Evolutionary conservation across 1,140 invertebrate genomes (phyloP).

Genomic region (Pseudachorutes palmiensis): DNA sequence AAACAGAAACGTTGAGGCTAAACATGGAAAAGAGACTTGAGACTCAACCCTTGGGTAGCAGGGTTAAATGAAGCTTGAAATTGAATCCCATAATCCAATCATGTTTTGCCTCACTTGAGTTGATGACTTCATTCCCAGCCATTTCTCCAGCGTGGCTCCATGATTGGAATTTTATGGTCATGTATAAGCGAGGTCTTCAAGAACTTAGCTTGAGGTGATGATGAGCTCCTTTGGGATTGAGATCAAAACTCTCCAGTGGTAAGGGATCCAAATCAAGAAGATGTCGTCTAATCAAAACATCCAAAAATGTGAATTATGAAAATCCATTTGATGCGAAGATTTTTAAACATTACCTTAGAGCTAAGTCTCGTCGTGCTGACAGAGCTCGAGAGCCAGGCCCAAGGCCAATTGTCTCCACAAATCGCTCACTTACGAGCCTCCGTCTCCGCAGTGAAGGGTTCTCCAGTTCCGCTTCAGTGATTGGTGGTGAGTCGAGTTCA

Average conservation of each 20-base stretch:
- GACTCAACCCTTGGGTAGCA: background rate
- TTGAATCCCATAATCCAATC: slow-evolving; percentile 3
- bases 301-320: background rate
- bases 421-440: slow-evolving; percentile 27
- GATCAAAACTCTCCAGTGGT: slow-evolving; percentile 24
- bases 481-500: slow-evolving; percentile 2
- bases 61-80: background rate
- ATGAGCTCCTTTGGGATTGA: background rate
- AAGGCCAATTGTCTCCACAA: slow-evolving; percentile 43
- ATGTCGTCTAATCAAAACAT: slow-evolving; percentile 19
- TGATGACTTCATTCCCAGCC: background rate
- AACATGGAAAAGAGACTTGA: background rate
- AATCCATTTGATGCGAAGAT: background rate
- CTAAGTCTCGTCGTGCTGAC: slow-evolving; percentile 56
- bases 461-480: slow-evolving; percentile 14
- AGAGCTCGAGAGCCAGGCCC: slow-evolving; percentile 51
- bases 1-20: slow-evolving; percentile 2
- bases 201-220: background rate
- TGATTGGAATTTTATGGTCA: too few species aligned
- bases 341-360: slow-evolving; percentile 41
- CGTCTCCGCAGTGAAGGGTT: slow-evolving; percentile 1
- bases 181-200: background rate
- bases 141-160: too few species aligned
- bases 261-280: slow-evolving; percentile 25
- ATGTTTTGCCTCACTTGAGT: background rate